phyloP scores from a whole-genome alignment of 2,113 vertebrate genomes.

The Protobothrops flavoviridis region DNA sequence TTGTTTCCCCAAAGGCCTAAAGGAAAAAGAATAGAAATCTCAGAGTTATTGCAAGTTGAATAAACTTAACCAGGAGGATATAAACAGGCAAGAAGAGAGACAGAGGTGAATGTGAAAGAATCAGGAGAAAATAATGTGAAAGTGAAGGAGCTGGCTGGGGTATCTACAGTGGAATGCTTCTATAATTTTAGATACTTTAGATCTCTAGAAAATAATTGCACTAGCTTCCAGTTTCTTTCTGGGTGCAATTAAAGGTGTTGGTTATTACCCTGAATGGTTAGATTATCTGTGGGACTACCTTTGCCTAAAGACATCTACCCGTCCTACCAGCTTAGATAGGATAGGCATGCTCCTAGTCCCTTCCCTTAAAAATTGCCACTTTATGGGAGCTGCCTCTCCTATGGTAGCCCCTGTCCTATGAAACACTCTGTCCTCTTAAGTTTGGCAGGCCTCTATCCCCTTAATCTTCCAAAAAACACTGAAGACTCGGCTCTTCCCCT shows the following conservation, averaged over 20 bases:
- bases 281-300: too few species aligned
- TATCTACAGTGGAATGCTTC: not conserved
- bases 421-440: not conserved
- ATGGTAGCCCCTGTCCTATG: too few species aligned
- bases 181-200: not conserved
- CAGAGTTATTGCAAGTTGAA: not conserved
- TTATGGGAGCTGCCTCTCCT: too few species aligned
- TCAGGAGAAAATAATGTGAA: not conserved
- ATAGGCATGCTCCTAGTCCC: too few species aligned
- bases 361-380: too few species aligned
- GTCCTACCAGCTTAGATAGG: not conserved
- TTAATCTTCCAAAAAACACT: not conserved
- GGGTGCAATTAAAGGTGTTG: too few species aligned
- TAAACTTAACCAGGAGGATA: not conserved
- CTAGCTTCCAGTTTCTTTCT: too few species aligned
- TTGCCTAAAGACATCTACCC: too few species aligned
- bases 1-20: not conserved
- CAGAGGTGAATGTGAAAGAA: not conserved
- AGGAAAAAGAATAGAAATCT: not conserved
- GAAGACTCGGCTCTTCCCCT: not conserved
- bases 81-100: not conserved
- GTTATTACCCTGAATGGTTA: too few species aligned
- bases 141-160: not conserved
- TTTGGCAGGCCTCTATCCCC: not conserved
- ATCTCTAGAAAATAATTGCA: not conserved